Evolutionary conservation across 2,113 vertebrate species (phyloP).

Genomic region (Campylomormyrus tamandua): DNA sequence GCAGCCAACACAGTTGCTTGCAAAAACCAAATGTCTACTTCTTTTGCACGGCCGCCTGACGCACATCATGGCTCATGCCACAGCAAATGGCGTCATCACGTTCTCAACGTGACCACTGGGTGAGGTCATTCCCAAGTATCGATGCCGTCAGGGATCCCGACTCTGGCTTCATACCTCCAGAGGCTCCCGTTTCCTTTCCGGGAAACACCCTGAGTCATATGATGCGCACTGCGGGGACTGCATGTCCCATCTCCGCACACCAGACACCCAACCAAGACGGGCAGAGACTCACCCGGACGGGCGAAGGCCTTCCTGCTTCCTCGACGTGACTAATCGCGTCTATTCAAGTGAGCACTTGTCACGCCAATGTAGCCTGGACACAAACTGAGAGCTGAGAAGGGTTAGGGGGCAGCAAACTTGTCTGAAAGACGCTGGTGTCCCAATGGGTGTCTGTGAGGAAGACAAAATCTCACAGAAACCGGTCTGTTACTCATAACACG

Average conservation of each 20-base stretch:
- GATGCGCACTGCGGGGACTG: background rate
- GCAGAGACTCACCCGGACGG: background rate
- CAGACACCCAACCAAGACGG: background rate
- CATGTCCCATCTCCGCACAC: background rate
- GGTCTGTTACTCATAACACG: background rate
- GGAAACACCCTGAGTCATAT: background rate
- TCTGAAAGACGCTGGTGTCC: background rate
- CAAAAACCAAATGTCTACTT: background rate
- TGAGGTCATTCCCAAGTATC: background rate
- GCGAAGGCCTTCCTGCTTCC: background rate
- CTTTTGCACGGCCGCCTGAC: background rate
- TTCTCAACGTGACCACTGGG: background rate
- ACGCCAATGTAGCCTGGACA: background rate
- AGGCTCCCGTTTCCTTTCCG: background rate
- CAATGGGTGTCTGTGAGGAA: background rate
- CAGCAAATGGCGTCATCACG: background rate
- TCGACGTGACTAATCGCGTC: background rate
- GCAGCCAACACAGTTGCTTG: background rate
- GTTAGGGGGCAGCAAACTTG: background rate
- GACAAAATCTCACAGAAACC: background rate
- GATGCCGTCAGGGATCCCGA: too few species aligned
- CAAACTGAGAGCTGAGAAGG: background rate
- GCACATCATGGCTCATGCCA: background rate
- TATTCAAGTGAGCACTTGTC: background rate
- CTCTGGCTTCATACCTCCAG: background rate